These are phyloP conservation scores for Microdon myrmicae DNA, from an alignment of 2,888 invertebrate species.

Conservation along the genomic window DNA sequence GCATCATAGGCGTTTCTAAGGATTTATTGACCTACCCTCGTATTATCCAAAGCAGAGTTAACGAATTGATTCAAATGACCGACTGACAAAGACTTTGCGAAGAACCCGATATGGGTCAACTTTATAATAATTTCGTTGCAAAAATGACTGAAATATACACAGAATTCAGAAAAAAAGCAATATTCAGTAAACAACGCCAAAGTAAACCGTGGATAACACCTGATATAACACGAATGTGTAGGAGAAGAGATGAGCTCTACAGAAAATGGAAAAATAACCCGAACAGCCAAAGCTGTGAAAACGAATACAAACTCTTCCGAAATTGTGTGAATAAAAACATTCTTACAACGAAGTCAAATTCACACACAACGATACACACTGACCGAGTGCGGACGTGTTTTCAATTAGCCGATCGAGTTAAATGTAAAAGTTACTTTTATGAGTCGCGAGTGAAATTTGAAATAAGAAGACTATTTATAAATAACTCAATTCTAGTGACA, in stretches of 20 bases:
- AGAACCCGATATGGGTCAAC: slow-evolving; percentile 2
- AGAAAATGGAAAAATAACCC: slow-evolving; percentile 14
- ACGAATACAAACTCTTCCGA: not conserved
- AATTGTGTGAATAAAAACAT: slow-evolving; percentile 3
- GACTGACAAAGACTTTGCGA: slow-evolving; percentile 3
- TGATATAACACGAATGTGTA: slow-evolving; percentile 1
- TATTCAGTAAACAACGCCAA: not conserved
- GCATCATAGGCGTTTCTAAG: no score
- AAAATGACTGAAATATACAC: slow-evolving; percentile 9
- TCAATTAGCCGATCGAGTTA: no score
- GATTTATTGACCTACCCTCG: no score
- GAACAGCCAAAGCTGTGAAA: slow-evolving; percentile 1
- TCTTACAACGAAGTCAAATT: not conserved
- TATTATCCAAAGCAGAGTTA: slow-evolving; percentile 9
- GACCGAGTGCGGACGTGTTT: no score
- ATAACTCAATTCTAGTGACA: no score
- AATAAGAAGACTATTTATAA: no score
- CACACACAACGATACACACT: no score
- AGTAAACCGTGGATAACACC: slow-evolving; percentile 3
- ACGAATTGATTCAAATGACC: slow-evolving; percentile 6
- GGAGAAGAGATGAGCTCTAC: slow-evolving; percentile 6
- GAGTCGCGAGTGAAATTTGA: no score
- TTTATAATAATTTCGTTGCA: slow-evolving; percentile 7
- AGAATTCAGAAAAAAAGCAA: not conserved
- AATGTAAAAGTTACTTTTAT: no score